Evolutionary conservation across 2,113 vertebrate genomes (phyloP).

Genomic region (Neogobius melanostomus): DNA sequence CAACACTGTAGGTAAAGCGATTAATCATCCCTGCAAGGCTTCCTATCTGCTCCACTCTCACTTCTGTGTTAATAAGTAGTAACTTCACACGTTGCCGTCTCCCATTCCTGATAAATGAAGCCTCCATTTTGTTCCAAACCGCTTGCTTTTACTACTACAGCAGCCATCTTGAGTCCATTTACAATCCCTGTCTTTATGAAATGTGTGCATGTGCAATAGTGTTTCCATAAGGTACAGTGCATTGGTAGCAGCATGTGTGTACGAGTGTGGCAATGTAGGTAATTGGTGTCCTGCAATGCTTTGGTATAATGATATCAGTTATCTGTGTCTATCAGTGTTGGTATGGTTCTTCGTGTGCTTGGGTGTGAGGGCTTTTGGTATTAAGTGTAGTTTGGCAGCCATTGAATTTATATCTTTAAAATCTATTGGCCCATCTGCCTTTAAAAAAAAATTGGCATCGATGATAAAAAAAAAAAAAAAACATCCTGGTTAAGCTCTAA

Average conservation of each 20-base stretch:
- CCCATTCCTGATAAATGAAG: constrained; percentile 31
- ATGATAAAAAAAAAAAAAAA: not conserved
- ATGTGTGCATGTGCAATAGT: constrained; percentile 30
- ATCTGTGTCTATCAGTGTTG: not conserved
- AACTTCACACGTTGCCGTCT: constrained; percentile 29
- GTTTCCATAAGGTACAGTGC: constrained; percentile 16
- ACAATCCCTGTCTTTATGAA: constrained; percentile 1
- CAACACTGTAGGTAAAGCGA: constrained; percentile 38
- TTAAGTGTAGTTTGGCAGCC: constrained; percentile 15
- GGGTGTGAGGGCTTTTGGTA: constrained; percentile 20
- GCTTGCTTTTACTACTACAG: constrained; percentile 23
- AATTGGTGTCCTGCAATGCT: constrained; percentile 11
- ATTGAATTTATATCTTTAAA: too few relatives aligned
- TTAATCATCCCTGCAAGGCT: constrained; percentile 38
- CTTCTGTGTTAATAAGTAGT: constrained; percentile 26
- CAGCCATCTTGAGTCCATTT: constrained; percentile 51
- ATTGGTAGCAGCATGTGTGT: constrained; percentile 31
- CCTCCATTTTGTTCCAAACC: constrained; percentile 51
- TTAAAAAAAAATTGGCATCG: not conserved
- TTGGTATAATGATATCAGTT: constrained; percentile 5
- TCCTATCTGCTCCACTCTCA: constrained; percentile 9
- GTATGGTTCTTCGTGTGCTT: constrained; percentile 22
- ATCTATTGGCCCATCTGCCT: not conserved
- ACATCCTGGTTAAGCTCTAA: too few relatives aligned
- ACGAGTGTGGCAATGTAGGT: constrained; percentile 20